A percentile compares a stretch with the other conserved stretches of the same genome.
These are phyloP conservation scores for Ochropleura leucogaster DNA, from an alignment of 2,888 invertebrate genomes.

Conservation along the genomic window DNA sequence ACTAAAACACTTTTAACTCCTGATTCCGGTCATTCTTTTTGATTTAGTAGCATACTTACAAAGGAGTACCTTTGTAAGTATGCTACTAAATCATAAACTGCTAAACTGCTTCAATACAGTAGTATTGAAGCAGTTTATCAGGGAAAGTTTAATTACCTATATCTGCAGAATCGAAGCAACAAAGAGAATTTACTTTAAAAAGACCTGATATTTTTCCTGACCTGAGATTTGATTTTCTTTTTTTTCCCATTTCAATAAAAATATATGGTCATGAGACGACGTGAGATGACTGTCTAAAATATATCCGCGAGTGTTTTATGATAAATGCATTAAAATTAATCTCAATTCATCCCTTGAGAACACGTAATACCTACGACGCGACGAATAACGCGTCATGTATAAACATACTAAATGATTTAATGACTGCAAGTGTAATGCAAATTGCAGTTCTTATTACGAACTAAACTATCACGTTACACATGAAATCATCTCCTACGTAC, in stretches of 20 bases:
- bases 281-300: neutral
- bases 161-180: neutral
- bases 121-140: neutral
- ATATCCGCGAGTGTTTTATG: neutral
- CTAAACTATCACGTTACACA: slow-evolving; percentile 60
- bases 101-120: no score
- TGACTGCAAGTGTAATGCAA: slow-evolving; percentile 43
- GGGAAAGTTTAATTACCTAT: neutral
- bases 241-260: neutral
- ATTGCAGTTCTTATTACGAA: slow-evolving; percentile 37
- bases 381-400: slow-evolving; percentile 26
- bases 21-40: slow-evolving; percentile 33
- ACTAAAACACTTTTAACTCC: slow-evolving; percentile 12
- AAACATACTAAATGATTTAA: slow-evolving; percentile 36
- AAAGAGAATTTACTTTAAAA: neutral
- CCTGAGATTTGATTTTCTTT: no score
- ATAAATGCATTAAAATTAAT: neutral
- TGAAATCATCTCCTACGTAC: slow-evolving; percentile 61
- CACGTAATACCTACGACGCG: neutral
- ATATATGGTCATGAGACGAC: neutral
- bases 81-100: no score
- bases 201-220: no score
- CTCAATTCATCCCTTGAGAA: neutral
- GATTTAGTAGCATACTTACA: slow-evolving; percentile 13
- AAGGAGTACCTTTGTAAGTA: no score